These are phyloP conservation scores for Parasteatoda lunata DNA, from an alignment of 2,888 invertebrate species.

Conservation along the genomic window DNA sequence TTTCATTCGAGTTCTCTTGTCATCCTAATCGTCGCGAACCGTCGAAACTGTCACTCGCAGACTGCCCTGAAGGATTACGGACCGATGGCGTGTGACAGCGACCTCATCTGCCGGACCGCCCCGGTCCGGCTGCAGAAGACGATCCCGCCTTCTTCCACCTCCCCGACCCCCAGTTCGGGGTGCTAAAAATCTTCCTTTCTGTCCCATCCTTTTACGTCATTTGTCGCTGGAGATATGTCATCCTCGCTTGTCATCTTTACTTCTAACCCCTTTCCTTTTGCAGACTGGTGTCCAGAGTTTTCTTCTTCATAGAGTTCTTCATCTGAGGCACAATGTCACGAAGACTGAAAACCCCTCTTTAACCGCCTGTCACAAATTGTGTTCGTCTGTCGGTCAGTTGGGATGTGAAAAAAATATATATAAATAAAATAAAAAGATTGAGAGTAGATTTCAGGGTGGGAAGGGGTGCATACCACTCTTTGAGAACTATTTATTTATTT, in stretches of 20 bases:
- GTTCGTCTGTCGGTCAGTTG: slow-evolving; percentile 41
- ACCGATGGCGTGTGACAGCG: slow-evolving; percentile 68
- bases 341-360: slow-evolving; percentile 58
- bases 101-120: slow-evolving; percentile 67
- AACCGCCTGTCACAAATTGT: slow-evolving; percentile 59
- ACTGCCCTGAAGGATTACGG: slow-evolving; percentile 69
- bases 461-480: not conserved
- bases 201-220: slow-evolving; percentile 64
- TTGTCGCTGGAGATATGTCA: slow-evolving; percentile 67
- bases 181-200: slow-evolving; percentile 33
- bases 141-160: slow-evolving; percentile 8
- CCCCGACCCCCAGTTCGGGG: slow-evolving; percentile 18
- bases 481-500: slow-evolving; percentile 18
- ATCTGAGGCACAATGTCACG: slow-evolving; percentile 41
- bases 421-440: not conserved
- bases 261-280: slow-evolving; percentile 45
- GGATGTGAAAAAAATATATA: not conserved
- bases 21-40: slow-evolving; percentile 67
- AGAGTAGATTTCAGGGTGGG: slow-evolving; percentile 8
- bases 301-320: slow-evolving; percentile 4
- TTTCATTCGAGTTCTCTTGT: slow-evolving; percentile 66
- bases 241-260: slow-evolving; percentile 57
- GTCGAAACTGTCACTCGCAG: slow-evolving; percentile 66
- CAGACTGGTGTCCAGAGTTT: slow-evolving; percentile 55
- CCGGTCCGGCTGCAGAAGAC: slow-evolving; percentile 54